Percentiles rank a stretch among this genome's conserved stretches.
phyloP scores from a whole-genome alignment of 1,140 invertebrate genomes.

The Dufourea novaeangliae region DNA sequence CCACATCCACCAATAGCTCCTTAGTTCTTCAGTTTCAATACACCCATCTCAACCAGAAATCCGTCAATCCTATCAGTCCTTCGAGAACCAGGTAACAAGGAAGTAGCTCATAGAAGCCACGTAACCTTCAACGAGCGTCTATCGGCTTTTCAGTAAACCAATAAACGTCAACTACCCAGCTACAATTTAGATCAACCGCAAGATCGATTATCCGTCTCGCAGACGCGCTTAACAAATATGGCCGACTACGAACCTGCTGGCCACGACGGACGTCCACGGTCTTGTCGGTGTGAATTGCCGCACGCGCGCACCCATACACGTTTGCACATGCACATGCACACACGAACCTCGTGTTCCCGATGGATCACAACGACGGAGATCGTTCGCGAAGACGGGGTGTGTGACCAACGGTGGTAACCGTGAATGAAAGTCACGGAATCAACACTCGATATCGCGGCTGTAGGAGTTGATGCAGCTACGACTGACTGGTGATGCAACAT shows the following conservation, averaged over 20 bases:
- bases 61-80: background rate
- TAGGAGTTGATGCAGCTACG: slow-evolving; percentile 68
- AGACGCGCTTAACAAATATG: slow-evolving; percentile 62
- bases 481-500: slow-evolving; percentile 75
- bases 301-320: too few species aligned
- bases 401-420: slow-evolving; percentile 12
- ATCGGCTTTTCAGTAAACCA: slow-evolving; percentile 48
- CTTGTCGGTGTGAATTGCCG: background rate
- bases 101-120: background rate
- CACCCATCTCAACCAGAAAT: too few species aligned
- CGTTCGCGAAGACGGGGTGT: slow-evolving; percentile 9
- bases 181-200: slow-evolving; percentile 47
- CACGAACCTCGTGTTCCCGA: slow-evolving; percentile 13
- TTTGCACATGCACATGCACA: slow-evolving; percentile 21
- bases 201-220: slow-evolving; percentile 61
- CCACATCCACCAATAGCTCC: too few species aligned
- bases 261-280: slow-evolving; percentile 5
- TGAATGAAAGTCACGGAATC: slow-evolving; percentile 24
- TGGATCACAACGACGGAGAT: slow-evolving; percentile 3
- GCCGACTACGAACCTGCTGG: slow-evolving; percentile 58
- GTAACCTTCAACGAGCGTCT: slow-evolving; percentile 1
- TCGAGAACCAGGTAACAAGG: background rate
- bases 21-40: too few species aligned
- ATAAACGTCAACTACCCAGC: slow-evolving; percentile 46
- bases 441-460: slow-evolving; percentile 44